phyloP scores from a whole-genome alignment of 2,113 vertebrate genomes.

The Pithys albifrons region DNA sequence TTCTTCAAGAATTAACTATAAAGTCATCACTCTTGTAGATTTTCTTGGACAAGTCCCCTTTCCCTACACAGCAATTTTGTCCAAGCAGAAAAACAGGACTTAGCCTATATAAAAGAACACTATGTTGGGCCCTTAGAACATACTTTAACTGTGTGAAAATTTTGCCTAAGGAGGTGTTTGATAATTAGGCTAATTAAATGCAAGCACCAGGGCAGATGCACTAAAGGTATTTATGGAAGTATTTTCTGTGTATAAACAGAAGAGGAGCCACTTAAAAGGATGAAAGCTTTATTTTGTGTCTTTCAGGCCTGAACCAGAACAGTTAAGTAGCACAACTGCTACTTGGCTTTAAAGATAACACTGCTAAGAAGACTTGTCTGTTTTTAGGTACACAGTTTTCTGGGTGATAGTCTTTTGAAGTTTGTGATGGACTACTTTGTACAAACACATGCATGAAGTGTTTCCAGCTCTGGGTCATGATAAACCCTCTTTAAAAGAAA shows the following conservation, averaged over 20 bases:
- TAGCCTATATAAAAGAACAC: not conserved
- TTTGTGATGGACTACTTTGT: constrained; percentile 37
- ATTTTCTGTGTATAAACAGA: not conserved
- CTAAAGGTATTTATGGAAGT: not conserved
- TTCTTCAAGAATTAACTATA: not conserved
- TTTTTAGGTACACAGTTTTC: not conserved
- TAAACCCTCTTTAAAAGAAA: constrained; percentile 43
- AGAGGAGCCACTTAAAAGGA: not conserved
- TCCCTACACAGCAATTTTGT: not conserved
- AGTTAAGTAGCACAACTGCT: not conserved
- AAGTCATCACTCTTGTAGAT: not conserved
- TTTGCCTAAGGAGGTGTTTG: not conserved
- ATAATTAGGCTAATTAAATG: constrained; percentile 6
- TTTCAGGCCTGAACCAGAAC: constrained; percentile 18
- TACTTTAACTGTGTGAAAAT: not conserved
- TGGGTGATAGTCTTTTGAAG: constrained; percentile 26
- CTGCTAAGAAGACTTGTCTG: not conserved
- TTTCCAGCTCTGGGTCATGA: constrained; percentile 13
- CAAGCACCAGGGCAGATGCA: not conserved
- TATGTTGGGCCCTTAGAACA: not conserved
- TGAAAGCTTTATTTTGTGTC: not conserved
- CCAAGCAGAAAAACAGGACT: not conserved
- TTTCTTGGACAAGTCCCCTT: not conserved
- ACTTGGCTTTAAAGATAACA: not conserved
- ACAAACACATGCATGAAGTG: not conserved